These are phyloP conservation scores for Drosophila anceps DNA, from an alignment of 2,888 invertebrate species.

Conservation along the genomic window DNA sequence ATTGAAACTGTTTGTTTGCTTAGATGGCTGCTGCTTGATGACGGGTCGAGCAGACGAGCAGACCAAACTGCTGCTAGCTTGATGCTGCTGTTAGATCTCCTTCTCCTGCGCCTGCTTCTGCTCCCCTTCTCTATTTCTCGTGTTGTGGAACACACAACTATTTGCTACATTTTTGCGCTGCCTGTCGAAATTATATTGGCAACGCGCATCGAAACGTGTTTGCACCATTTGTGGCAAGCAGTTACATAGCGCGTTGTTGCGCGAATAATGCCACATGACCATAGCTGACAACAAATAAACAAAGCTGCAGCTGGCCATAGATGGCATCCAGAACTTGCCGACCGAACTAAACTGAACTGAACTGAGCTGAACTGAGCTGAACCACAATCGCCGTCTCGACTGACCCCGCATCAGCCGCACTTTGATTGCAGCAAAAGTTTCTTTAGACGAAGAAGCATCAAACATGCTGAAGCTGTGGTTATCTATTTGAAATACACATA, in stretches of 20 bases:
- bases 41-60: conserved; percentile 17
- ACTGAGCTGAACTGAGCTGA: neutral
- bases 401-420: neutral
- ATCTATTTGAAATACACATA: neutral
- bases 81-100: neutral
- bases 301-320: conserved; percentile 32
- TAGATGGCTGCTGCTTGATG: conserved; percentile 23
- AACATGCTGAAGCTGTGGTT: neutral
- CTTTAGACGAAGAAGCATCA: conserved; percentile 5
- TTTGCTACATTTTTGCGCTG: conserved; percentile 55
- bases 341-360: neutral
- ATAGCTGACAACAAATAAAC: conserved; percentile 31
- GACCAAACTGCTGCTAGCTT: conserved; percentile 2
- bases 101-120: neutral
- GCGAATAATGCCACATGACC: conserved; percentile 48
- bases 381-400: neutral
- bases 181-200: conserved; percentile 59
- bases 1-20: conserved; percentile 62
- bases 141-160: conserved; percentile 45
- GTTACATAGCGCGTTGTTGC: conserved; percentile 43
- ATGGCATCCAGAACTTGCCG: conserved; percentile 18
- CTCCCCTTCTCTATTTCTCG: neutral
- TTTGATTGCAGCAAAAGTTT: neutral
- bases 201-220: conserved; percentile 56
- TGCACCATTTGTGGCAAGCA: conserved; percentile 64